Base-by-base conservation (phyloP, 2,888 invertebrate species). In the Adineta ricciae region DNA sequence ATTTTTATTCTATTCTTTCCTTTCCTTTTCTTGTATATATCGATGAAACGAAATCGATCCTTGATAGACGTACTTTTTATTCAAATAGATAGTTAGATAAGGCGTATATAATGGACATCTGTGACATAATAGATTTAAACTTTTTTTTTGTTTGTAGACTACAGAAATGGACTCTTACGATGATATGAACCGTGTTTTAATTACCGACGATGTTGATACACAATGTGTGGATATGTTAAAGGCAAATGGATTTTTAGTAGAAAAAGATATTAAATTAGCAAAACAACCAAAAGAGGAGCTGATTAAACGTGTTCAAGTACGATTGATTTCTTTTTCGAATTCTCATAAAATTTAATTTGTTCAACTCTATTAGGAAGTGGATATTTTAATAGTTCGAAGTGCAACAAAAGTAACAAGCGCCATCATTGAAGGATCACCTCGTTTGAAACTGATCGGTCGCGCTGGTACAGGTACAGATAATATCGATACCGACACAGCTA, bases 381-480 rank as follows among this genome's bases (percentile, higher is more conserved):
- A 97, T 89, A 96, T 94, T 0, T 92, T 97, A 87, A 95, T 97
- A 87, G 96, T 97, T 1, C 93, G 97, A 32, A 97, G 97, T 9
- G 96, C 96, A 86, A 95, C 97, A 0, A 96, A 96, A 92, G 96
- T 97, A 85, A 96, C 96, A 2, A 93, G 93, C 85, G 95, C 95
- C 87, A 93, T 98, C 49, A 92, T 98, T 86, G 92, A 93, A 85
- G 91, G 91, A 3, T 94, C 94, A 1, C 94, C 93, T 2, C 93
- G 93, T 85, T 92, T 98, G 78, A 94, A 95, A 91, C 94, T 96
- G 32, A 94, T 98, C 73, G 97, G 96, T 24, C 93, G 98, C 82
- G 98, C 98, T n/a, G 98, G 98, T 11, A 97, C 97, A 2, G 99
- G 99, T 7, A 96, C 97, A 8, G 99, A 99, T 91, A 99, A 98